Base-by-base conservation (phyloP, 2,113 vertebrate species). In the Hyperopisus bebe region DNA sequence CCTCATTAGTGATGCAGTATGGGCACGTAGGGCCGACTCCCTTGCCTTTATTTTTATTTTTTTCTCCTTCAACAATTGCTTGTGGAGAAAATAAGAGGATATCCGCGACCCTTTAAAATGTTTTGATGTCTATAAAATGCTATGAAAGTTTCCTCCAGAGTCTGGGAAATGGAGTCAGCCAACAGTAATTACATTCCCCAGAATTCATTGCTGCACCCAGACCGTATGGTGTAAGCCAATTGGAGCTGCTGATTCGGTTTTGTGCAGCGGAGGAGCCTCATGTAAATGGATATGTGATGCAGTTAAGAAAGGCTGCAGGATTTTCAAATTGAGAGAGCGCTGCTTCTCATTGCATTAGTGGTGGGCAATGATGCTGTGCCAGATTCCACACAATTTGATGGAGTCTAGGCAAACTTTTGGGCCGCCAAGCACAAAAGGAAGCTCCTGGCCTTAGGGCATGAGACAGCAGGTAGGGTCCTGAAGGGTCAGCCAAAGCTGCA, bases 251-350 rank as follows among this genome's bases (percentile, higher is more conserved):
- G 96, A 96, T 96, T 95, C 95, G 91, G 94, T 95, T 96, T 97
- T 95, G 95, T 95, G 96, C 96, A 95, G 95, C 94, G 94, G 93
- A 93, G 92, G 95, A 96, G 94, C 90, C 95, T 94, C 95, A 96
- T 96, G 95, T 97, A 97, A 97, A 97, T 97, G 96, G 96, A 97
- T 96, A 95, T 94, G 93, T 94, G 95, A 96, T 96, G 94, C 94
- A 92, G 94, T 96, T 95, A 94, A 92, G 92, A 93, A 91, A 95
- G 92, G 92, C 94, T 93, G 82, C 95, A 93, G 94, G 95, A 96
- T 95, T 96, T 93, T 94, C 93, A 96, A 95, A 96, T 94, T 93
- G 94, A 96, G 88, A 74, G 94, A 94, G 95, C 92, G 91, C 90
- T 95, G 93, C 95, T 94, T 93, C 90, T 95, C 95, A 96, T 96